A percentile compares a stretch with the other conserved stretches of the same genome.
Evolutionary conservation across 2,113 vertebrate genomes (phyloP).

Genomic region (Pollachius pollachius): DNA sequence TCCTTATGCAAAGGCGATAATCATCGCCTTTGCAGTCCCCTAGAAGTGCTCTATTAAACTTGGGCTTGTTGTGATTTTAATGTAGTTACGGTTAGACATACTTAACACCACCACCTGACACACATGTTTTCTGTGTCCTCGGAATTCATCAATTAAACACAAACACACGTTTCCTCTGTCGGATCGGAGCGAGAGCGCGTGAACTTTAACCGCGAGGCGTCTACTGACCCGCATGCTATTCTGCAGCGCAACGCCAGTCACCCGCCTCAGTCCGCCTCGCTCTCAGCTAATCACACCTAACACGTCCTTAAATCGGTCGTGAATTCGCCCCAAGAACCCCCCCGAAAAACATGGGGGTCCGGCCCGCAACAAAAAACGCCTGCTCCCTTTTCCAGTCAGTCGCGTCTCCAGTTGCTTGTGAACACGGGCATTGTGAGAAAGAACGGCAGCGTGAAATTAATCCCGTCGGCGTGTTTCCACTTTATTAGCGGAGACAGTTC

Average conservation of each 20-base stretch:
- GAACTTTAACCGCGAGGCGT: neutral
- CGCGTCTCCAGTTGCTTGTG: constrained; percentile 47
- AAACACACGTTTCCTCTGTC: constrained; percentile 9
- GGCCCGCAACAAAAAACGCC: constrained; percentile 26
- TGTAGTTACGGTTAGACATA: constrained; percentile 12
- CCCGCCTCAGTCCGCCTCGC: constrained; percentile 24
- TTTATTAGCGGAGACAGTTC: constrained; percentile 63
- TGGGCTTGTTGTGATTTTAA: constrained; percentile 2
- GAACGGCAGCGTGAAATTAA: constrained; percentile 55
- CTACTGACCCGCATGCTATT: constrained; percentile 25
- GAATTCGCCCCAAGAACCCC: constrained; percentile 54
- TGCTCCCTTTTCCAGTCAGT: constrained; percentile 50
- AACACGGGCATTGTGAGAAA: constrained; percentile 28
- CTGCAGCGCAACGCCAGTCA: constrained; percentile 25
- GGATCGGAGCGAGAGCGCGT: neutral
- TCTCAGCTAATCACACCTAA: constrained; percentile 54
- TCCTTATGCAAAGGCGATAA: too few relatives aligned
- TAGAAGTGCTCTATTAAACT: constrained; percentile 36
- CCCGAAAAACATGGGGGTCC: constrained; percentile 35
- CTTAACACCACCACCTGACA: constrained; percentile 20
- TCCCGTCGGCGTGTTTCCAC: constrained; percentile 38
- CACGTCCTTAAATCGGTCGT: constrained; percentile 59
- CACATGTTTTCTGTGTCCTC: neutral
- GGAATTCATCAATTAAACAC: constrained; percentile 16
- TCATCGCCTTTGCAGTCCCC: too few relatives aligned